A percentile compares a stretch with the other conserved stretches of the same genome.
Conservation (phyloP, 2,113 vertebrate species). For the Hyperoodon ampullatus region DNA sequence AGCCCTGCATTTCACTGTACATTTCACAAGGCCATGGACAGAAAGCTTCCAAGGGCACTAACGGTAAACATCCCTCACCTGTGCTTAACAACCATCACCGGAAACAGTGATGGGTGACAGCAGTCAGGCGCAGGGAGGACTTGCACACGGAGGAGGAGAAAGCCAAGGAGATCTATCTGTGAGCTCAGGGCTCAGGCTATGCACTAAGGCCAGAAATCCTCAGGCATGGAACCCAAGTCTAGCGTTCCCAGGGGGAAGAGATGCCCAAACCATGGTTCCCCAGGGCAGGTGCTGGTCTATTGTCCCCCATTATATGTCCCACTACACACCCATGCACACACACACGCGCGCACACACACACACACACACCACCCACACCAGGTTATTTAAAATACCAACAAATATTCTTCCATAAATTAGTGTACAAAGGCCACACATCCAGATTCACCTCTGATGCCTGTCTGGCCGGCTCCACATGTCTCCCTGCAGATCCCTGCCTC, state of each 20-base stretch:
- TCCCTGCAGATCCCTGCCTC: neutral
- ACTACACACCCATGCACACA: neutral
- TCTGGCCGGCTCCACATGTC: neutral
- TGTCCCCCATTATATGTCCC: too few species aligned
- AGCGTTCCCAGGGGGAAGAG: neutral
- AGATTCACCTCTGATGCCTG: neutral
- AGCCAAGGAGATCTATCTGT: neutral
- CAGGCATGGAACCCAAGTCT: neutral
- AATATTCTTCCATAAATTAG: neutral
- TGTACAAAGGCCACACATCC: neutral
- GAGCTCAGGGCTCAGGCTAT: neutral
- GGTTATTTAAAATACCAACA: neutral
- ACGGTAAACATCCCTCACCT: neutral
- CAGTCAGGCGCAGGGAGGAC: neutral
- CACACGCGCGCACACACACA: rapidly evolving
- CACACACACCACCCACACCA: neutral
- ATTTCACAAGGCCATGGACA: neutral
- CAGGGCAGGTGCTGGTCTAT: neutral
- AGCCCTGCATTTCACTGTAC: neutral
- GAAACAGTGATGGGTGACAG: neutral
- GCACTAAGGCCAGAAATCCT: neutral
- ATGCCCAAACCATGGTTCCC: neutral
- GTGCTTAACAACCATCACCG: neutral
- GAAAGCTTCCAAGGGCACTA: neutral
- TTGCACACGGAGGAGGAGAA: neutral